Evolutionary conservation across 2,113 vertebrate genomes (phyloP).

Genomic region (Epinephelus cyanopodus): DNA sequence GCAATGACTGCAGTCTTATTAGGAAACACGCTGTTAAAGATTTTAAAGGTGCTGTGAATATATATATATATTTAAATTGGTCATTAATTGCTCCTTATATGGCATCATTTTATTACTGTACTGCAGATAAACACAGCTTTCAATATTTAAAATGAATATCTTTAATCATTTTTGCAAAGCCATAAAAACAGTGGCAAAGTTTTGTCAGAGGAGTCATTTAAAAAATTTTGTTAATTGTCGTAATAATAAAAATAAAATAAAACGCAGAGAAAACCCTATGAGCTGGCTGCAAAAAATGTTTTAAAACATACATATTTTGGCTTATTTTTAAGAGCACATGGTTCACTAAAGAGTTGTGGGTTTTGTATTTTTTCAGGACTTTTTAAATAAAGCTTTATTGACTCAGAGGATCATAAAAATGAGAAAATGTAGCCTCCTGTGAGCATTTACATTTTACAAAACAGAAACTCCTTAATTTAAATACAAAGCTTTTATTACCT

Average conservation of each 20-base stretch:
- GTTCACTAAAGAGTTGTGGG: background rate
- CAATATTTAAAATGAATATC: background rate
- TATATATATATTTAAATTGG: no score
- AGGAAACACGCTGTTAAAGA: background rate
- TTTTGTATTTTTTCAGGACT: background rate
- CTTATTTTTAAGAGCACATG: constrained; percentile 21
- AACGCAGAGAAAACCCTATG: background rate
- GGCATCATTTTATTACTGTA: background rate
- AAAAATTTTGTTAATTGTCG: background rate
- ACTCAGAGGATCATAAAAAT: background rate
- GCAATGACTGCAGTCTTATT: background rate
- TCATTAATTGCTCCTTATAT: background rate
- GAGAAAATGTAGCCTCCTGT: background rate
- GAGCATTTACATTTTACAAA: constrained; percentile 18
- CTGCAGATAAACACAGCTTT: background rate
- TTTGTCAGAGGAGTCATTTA: background rate
- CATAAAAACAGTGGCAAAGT: background rate
- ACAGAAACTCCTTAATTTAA: constrained; percentile 61
- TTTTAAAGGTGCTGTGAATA: no score
- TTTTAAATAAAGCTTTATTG: constrained; percentile 3
- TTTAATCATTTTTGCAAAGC: background rate
- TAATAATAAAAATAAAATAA: background rate
- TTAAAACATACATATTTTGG: background rate
- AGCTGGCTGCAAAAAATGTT: background rate
- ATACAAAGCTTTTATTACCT: constrained; percentile 79